phyloP scores from a whole-genome alignment of 2,797 vertebrate species.

The Ispidina picta region DNA sequence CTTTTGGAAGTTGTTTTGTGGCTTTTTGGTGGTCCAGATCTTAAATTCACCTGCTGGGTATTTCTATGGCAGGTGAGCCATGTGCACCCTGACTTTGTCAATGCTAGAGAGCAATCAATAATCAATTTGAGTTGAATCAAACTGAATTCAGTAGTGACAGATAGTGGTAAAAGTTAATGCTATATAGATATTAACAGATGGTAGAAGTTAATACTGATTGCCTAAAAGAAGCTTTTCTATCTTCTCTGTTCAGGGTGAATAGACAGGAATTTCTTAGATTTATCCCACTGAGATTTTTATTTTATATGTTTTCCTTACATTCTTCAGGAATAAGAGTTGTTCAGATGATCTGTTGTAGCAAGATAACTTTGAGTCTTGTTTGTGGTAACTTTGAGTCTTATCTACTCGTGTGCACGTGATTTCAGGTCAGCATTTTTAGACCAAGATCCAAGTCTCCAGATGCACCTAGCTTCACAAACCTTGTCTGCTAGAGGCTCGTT shows the following conservation, averaged over 20 bases:
- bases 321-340: not conserved
- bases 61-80: not conserved
- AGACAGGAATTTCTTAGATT: not conserved
- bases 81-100: not conserved
- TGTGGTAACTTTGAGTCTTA: not conserved
- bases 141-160: not conserved
- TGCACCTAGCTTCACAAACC: not conserved
- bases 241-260: not conserved
- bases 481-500: not conserved
- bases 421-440: not conserved
- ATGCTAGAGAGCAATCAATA: not conserved
- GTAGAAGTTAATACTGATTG: not conserved
- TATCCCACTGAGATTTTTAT: not conserved
- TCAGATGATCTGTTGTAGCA: not conserved
- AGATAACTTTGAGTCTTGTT: not conserved
- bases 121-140: not conserved
- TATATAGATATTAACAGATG: too few species aligned
- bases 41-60: not conserved
- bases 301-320: not conserved
- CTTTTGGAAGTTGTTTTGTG: not conserved
- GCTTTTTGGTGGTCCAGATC: not conserved
- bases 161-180: not conserved
- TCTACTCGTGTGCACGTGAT: not conserved
- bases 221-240: not conserved
- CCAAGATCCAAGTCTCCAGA: not conserved